Evolutionary conservation across 2,888 invertebrate species (phyloP).

Genomic region (Perizoma affinitatum): DNA sequence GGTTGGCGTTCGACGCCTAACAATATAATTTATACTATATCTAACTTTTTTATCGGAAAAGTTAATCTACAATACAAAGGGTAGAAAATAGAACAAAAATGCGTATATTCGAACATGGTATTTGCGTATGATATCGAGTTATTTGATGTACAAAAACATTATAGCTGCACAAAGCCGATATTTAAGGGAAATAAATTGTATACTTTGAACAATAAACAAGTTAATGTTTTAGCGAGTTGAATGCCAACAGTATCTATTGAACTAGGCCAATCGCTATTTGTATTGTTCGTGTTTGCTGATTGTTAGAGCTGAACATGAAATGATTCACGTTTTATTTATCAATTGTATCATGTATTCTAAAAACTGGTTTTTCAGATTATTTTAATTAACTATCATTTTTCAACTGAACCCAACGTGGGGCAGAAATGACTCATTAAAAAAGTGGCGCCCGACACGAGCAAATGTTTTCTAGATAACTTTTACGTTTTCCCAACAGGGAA

Average conservation of each 20-base stretch:
- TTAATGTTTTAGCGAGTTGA: background rate
- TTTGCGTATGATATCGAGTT: slow-evolving; percentile 3
- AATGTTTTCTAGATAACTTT: no score
- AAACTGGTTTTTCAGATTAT: no score
- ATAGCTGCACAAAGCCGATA: background rate
- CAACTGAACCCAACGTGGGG: no score
- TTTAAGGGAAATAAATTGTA: slow-evolving; percentile 11
- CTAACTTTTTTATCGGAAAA: slow-evolving; percentile 6
- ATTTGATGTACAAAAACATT: background rate
- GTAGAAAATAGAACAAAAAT: slow-evolving; percentile 17
- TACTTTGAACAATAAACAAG: slow-evolving; percentile 13
- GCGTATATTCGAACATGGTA: slow-evolving; percentile 12
- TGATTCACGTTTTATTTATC: background rate
- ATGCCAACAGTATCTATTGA: slow-evolving; percentile 12
- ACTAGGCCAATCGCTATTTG: slow-evolving; percentile 5
- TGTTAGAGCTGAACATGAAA: background rate
- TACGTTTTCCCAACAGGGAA: no score
- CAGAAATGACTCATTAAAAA: no score
- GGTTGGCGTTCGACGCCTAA: no score
- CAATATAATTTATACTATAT: slow-evolving; percentile 14
- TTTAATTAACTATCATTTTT: no score
- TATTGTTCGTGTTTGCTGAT: background rate
- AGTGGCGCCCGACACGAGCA: no score
- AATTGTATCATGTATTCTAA: no score
- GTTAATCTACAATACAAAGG: slow-evolving; percentile 23